These are phyloP conservation scores for Callyntrura guangdongensis DNA, from an alignment of 2,888 invertebrate species.

Conservation along the genomic window DNA sequence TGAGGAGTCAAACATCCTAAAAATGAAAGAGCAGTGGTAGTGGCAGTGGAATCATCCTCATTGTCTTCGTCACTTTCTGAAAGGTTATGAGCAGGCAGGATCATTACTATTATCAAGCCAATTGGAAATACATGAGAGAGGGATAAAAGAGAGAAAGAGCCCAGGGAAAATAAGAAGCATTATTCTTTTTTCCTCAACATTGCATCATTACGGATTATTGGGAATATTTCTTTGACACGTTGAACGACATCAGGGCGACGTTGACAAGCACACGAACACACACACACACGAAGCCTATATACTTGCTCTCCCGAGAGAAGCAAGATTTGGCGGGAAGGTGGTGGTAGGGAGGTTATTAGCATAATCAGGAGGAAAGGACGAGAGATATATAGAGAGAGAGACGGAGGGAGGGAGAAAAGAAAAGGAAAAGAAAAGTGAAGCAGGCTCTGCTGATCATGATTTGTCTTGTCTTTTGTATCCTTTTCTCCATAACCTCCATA, in stretches of 20 bases:
- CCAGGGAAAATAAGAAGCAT: slow-evolving; percentile 16
- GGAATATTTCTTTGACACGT: slow-evolving; percentile 69
- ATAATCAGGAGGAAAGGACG: slow-evolving; percentile 21
- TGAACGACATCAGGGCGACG: slow-evolving; percentile 20
- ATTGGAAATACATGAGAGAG: slow-evolving; percentile 51
- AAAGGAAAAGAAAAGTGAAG: too few species aligned
- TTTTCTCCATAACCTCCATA: too few species aligned
- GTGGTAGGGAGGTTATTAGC: slow-evolving; percentile 4
- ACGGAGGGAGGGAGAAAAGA: too few species aligned
- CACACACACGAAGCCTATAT: not conserved
- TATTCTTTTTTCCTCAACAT: slow-evolving; percentile 23
- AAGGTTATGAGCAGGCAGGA: slow-evolving; percentile 30
- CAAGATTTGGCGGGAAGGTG: not conserved
- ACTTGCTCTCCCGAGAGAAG: not conserved
- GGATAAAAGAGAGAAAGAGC: slow-evolving; percentile 14
- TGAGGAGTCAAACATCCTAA: not conserved
- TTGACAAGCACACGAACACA: not conserved
- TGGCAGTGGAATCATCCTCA: not conserved
- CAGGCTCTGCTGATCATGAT: too few species aligned
- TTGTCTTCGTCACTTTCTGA: not conserved
- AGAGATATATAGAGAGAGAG: too few species aligned
- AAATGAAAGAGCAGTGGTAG: not conserved
- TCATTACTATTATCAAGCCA: slow-evolving; percentile 64
- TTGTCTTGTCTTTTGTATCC: too few species aligned
- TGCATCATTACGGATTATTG: slow-evolving; percentile 37